These are phyloP conservation scores for Polyergus mexicanus DNA, from an alignment of 1,140 invertebrate species.

Conservation along the genomic window DNA sequence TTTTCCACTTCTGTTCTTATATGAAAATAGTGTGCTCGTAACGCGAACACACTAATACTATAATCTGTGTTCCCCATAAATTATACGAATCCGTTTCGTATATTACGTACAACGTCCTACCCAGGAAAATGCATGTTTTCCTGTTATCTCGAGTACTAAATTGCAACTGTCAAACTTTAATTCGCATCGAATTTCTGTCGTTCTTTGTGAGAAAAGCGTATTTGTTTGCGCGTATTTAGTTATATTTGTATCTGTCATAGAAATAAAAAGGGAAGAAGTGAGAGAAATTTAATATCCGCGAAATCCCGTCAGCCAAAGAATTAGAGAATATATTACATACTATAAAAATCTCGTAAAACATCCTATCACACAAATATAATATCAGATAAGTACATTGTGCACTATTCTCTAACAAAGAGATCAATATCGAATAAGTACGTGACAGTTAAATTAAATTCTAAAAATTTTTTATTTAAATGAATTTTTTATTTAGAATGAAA, in stretches of 20 bases:
- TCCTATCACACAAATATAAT: too few species aligned
- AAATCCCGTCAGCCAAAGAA: too few species aligned
- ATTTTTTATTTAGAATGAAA: background rate
- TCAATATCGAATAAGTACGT: background rate
- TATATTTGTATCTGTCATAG: too few species aligned
- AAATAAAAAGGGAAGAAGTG: too few species aligned
- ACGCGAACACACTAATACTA: background rate
- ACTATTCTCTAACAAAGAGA: background rate
- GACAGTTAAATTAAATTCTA: background rate
- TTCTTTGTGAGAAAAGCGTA: background rate
- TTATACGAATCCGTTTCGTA: conserved; percentile 12
- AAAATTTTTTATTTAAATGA: too few species aligned
- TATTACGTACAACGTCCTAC: background rate
- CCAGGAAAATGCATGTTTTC: background rate
- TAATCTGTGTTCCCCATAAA: conserved; percentile 11
- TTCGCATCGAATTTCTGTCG: background rate
- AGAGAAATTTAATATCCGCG: too few species aligned
- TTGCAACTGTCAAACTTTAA: conserved; percentile 8
- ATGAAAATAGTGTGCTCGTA: background rate
- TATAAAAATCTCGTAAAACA: too few species aligned
- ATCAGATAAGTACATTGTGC: too few species aligned
- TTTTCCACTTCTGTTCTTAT: background rate
- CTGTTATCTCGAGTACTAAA: conserved; percentile 15
- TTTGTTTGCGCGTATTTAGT: background rate
- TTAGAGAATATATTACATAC: too few species aligned